Evolutionary conservation across 1,140 invertebrate genomes (phyloP).

Genomic region (Episyrphus balteatus): DNA sequence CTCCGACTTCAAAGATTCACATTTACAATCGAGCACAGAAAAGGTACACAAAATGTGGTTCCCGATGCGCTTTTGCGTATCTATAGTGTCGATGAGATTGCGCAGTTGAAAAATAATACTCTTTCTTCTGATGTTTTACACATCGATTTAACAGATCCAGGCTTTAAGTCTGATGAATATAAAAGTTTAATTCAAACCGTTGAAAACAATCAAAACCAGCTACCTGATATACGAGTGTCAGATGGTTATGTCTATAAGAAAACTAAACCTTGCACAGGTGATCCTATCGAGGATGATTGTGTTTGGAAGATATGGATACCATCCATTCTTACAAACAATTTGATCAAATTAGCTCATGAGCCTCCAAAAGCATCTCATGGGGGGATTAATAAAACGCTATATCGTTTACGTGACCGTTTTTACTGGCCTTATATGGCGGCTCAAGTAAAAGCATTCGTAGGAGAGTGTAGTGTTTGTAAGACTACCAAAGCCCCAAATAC

Average conservation of each 20-base stretch:
- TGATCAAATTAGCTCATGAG: conserved; percentile 1
- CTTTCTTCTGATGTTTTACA: conserved; percentile 1
- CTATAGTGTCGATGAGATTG: background rate
- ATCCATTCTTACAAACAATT: background rate
- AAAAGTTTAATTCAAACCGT: background rate
- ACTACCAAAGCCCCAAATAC: conserved; percentile 3
- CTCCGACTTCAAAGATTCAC: conserved; percentile 3
- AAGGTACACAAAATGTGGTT: background rate
- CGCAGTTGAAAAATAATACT: background rate
- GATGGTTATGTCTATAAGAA: conserved; percentile 7
- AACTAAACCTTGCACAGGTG: too few species aligned
- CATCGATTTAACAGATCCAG: background rate
- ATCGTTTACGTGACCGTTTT: conserved; percentile 4
- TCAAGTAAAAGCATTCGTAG: conserved; percentile 1
- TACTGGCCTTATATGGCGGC: too few species aligned
- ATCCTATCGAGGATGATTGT: too few species aligned
- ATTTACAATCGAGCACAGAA: conserved; percentile 2
- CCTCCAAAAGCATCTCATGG: conserved; percentile 3
- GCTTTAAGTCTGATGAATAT: conserved; percentile 6
- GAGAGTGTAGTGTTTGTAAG: conserved; percentile 3
- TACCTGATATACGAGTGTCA: conserved; percentile 6
- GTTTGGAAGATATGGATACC: too few species aligned
- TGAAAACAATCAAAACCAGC: background rate
- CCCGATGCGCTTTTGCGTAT: conserved; percentile 4
- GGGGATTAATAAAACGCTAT: conserved; percentile 1